Evolutionary conservation across 2,888 invertebrate species (phyloP), one percentile per base, ranked within the genome.

Genomic region (Nephrotoma appendiculata): DNA sequence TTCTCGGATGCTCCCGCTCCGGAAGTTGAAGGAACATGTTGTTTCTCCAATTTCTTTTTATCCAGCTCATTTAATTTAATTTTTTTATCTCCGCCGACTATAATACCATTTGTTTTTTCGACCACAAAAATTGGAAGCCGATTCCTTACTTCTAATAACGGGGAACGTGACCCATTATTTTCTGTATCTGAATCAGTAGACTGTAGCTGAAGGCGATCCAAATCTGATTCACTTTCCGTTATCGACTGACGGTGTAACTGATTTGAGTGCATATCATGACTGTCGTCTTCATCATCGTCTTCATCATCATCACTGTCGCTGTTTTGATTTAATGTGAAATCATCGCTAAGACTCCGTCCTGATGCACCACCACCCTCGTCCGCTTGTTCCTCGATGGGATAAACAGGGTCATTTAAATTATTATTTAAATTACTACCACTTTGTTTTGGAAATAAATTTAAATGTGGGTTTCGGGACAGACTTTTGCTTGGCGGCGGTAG

Each of bases 311-410:
- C 94, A 87, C 93, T 94, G 88, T 94, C 94, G 87, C 94, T 94
- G 88, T 93, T 93, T 48, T 52, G 52, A 52, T 86, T 52, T 52
- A 52, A 41, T 3, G 43, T 94, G 89, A 89, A 94, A 94, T 0
- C 94, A 94, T 89, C 94, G 94, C 83, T 94, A 94, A 5, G 92
- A 92, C 88, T 94, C 94, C 0, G 94, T 94, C 43, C 57, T 2
- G 57, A 52, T 11, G 57, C 85, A 41, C 15, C 71, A 91, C 96
- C 96, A 89, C 15, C 71, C 91, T 96, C 96, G 89, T 96, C 96
- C 0, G 95, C 95, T 90, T 96, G 96, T 91, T 97, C 97, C 0
- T 96, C 96, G 89, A 97, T 96, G 4, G 97, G 96, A 91, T 96
- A 96, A 1, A 96, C 94, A 87, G 95, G 95, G 91, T 96, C 96